These are phyloP conservation scores for Nestor notabilis DNA, from an alignment of 2,113 vertebrate species.

Conservation along the genomic window DNA sequence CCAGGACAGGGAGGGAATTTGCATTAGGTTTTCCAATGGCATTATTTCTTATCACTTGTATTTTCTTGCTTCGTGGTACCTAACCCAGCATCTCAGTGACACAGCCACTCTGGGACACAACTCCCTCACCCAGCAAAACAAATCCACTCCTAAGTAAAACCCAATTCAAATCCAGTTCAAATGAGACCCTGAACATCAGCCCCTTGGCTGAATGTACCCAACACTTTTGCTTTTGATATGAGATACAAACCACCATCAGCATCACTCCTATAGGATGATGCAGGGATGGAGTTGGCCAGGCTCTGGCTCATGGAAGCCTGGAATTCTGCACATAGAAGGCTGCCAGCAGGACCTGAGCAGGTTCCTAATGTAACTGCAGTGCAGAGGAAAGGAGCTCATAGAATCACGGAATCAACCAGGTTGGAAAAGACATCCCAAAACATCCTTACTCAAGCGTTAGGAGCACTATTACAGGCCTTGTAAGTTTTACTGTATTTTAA, in stretches of 20 bases:
- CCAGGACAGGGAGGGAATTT: background rate
- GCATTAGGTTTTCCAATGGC: background rate
- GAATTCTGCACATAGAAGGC: background rate
- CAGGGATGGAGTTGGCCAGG: background rate
- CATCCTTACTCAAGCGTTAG: background rate
- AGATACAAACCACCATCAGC: background rate
- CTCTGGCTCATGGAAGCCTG: background rate
- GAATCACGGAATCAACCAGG: background rate
- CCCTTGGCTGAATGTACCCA: background rate
- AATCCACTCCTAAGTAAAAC: background rate
- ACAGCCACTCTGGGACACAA: background rate
- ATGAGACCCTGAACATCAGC: background rate
- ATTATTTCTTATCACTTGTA: background rate
- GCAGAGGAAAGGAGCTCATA: background rate
- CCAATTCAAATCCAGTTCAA: background rate
- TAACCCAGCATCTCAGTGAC: background rate
- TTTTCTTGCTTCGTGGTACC: background rate
- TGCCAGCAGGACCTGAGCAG: background rate
- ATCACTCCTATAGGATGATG: background rate
- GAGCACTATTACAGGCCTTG: rapidly evolving
- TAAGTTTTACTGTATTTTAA: background rate
- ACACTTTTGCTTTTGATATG: background rate
- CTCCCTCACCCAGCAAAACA: background rate
- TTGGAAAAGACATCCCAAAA: background rate
- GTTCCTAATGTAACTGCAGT: background rate